Percentiles rank a stretch among this genome's conserved stretches.
phyloP scores from a whole-genome alignment of 2,797 vertebrate species.

The Aldrovandia affinis region DNA sequence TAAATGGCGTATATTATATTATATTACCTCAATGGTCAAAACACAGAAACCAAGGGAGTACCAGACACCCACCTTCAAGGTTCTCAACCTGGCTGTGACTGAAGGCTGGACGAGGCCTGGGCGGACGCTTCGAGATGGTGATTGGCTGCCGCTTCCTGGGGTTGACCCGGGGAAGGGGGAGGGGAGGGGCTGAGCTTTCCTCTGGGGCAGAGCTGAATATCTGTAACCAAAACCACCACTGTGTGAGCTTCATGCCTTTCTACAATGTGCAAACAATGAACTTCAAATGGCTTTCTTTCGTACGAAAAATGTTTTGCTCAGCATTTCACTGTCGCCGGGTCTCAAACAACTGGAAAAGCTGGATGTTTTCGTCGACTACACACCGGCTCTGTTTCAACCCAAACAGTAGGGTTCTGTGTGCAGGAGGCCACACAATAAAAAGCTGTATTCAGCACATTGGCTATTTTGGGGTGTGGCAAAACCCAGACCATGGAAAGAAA shows the following conservation, averaged over 20 bases:
- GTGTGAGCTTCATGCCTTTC: background rate
- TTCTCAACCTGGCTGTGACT: constrained; percentile 67
- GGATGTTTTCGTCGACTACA: background rate
- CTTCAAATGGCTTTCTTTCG: background rate
- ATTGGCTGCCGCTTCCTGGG: constrained; percentile 92
- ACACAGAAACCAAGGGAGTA: background rate
- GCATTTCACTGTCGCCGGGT: background rate
- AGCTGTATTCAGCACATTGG: background rate
- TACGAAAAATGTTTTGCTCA: background rate
- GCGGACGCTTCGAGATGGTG: constrained; percentile 93
- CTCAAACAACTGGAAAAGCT: background rate
- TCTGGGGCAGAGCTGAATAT: constrained; percentile 88
- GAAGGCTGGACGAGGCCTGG: constrained; percentile 77
- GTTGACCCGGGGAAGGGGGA: constrained; percentile 88
- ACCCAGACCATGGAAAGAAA: background rate
- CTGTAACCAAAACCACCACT: constrained; percentile 63
- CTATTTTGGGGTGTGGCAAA: background rate
- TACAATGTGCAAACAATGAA: background rate
- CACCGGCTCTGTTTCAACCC: background rate
- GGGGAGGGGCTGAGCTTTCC: constrained; percentile 80
- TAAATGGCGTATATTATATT: too few species aligned
- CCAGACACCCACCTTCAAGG: constrained; percentile 74
- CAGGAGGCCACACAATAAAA: background rate
- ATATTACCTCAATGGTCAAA: too few species aligned
- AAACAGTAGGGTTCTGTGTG: constrained; percentile 7